Percentiles rank a stretch among this genome's conserved stretches.
Evolutionary conservation across 2,888 invertebrate genomes (phyloP).

Genomic region (Xestobium rufovillosum): DNA sequence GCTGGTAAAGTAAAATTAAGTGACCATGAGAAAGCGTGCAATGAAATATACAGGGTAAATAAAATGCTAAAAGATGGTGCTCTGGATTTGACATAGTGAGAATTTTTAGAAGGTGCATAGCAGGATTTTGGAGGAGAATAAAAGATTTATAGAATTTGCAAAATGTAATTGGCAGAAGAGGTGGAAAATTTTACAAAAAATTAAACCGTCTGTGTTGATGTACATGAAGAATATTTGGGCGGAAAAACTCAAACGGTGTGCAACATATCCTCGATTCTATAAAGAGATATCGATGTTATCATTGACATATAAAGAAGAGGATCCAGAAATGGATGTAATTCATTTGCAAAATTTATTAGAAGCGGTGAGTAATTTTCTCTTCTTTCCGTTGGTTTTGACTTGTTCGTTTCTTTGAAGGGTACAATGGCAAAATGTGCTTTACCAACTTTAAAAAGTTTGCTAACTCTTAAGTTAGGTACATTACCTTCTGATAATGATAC

Average conservation of each 20-base stretch:
- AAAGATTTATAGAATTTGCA: not conserved
- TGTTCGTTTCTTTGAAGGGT: slow-evolving; percentile 19
- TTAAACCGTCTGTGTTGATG: not conserved
- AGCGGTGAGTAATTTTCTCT: slow-evolving; percentile 1
- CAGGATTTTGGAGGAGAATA: not conserved
- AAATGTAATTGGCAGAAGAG: not conserved
- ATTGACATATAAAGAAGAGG: not conserved
- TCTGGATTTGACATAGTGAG: not conserved
- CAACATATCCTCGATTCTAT: not conserved
- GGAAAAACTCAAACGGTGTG: not conserved
- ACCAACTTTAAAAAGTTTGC: slow-evolving; percentile 19
- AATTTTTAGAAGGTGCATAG: not conserved
- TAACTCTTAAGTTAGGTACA: slow-evolving; percentile 16
- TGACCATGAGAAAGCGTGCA: not conserved
- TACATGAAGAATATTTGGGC: not conserved
- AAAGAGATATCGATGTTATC: not conserved
- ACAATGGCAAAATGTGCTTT: slow-evolving; percentile 21
- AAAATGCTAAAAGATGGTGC: not conserved
- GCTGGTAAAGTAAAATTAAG: slow-evolving; percentile 1
- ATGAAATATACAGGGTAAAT: not conserved
- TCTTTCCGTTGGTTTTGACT: not conserved
- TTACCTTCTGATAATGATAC: too few relatives aligned
- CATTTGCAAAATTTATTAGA: not conserved
- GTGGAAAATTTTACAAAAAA: not conserved
- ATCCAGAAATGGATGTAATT: not conserved